Conservation (phyloP, 2,113 vertebrate species). For the Cheilinus undulatus region DNA sequence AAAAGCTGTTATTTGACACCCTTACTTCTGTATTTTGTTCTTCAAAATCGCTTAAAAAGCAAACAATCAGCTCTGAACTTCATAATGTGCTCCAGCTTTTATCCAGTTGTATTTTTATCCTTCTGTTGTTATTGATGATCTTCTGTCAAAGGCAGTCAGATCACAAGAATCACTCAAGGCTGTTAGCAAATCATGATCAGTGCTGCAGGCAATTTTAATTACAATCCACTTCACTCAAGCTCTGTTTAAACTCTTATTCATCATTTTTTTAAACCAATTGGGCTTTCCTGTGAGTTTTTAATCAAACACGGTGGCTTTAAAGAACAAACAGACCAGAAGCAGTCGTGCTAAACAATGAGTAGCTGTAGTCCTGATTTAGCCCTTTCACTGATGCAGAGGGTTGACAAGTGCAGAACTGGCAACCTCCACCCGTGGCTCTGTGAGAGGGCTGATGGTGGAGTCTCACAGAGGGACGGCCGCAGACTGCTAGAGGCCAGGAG, state of each 20-base stretch:
- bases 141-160: neutral
- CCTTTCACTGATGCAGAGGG: constrained; percentile 12
- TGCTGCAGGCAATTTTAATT: neutral
- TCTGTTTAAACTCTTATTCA: neutral
- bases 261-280: neutral
- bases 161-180: neutral
- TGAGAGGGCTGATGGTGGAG: constrained; percentile 30
- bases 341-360: constrained; percentile 26
- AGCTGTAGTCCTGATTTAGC: constrained; percentile 23
- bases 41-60: neutral
- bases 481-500: constrained; percentile 31
- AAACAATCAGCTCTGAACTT: too few species aligned
- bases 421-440: constrained; percentile 14
- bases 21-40: neutral
- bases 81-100: neutral
- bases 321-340: constrained; percentile 2
- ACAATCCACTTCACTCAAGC: neutral
- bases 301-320: constrained; percentile 7
- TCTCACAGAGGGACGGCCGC: constrained; percentile 22
- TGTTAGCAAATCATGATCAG: neutral
- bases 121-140: neutral
- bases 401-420: constrained; percentile 54
- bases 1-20: too few species aligned
- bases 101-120: too few species aligned
- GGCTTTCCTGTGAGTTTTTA: neutral